Percentiles rank a stretch among this genome's conserved stretches.
phyloP scores from a whole-genome alignment of 2,797 vertebrate species.

The Ctenosaura bakeri region DNA sequence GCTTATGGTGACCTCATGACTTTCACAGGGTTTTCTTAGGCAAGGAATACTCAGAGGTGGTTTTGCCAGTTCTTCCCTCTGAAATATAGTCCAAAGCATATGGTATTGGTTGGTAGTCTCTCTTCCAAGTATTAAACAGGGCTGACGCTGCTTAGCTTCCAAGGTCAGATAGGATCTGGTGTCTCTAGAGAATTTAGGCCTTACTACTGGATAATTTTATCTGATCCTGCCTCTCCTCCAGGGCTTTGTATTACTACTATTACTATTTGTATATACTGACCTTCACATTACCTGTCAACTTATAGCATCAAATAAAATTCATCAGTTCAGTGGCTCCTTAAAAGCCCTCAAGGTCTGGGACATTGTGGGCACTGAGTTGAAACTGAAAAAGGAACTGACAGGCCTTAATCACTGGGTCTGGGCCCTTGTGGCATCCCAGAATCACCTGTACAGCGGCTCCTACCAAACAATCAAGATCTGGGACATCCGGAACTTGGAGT shows the following conservation, averaged over 20 bases:
- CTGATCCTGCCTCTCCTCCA: neutral
- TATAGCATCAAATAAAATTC: too few species aligned
- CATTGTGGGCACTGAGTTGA: constrained; percentile 96
- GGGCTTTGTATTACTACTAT: neutral
- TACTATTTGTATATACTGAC: neutral
- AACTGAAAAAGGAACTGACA: constrained; percentile 98
- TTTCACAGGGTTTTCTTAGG: too few species aligned
- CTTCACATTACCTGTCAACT: neutral
- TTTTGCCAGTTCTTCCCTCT: too few species aligned
- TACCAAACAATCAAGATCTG: constrained; percentile 99
- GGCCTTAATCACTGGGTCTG: constrained; percentile 99
- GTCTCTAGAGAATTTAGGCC: neutral
- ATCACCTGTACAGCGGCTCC: constrained; percentile 97
- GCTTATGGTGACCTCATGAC: too few species aligned
- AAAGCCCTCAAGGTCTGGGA: constrained; percentile 92
- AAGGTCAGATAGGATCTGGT: too few species aligned
- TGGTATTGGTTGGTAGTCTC: too few species aligned
- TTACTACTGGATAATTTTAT: neutral
- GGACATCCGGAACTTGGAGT: constrained; percentile 98
- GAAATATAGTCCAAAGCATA: too few species aligned
- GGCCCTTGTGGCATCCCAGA: constrained; percentile 97
- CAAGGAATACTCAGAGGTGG: too few species aligned
- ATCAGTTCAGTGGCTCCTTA: too few species aligned
- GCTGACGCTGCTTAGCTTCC: too few species aligned
- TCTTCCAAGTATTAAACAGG: too few species aligned